Base-by-base conservation (phyloP, 1,140 invertebrate species). In the Andrena cerasifolii region DNA sequence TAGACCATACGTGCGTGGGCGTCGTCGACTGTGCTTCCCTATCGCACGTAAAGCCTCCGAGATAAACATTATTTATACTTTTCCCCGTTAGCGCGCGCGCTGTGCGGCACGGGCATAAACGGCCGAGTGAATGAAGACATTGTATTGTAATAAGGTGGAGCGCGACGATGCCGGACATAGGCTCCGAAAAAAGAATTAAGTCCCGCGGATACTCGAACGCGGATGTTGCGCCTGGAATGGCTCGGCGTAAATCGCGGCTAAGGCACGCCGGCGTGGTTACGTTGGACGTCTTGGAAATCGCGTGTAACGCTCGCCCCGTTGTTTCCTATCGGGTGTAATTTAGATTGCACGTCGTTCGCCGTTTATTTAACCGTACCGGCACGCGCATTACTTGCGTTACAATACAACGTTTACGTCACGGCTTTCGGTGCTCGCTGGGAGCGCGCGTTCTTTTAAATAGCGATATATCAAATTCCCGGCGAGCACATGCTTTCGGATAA, bases 31-130 rank as follows among this genome's bases (percentile, higher is more conserved):
- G 61, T 53, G 66, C 66, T 62, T 71, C 66, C 75, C 75, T 77
- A 71, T 77, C 75, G 75, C 75, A 77, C 75, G 75, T 77, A 77
- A 71, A 71, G 54, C 43, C n/a, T n/a, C 75, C 54, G 43, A 71
- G 75, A 77, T 70, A 77, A 71, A 77, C 56, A 31, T 77, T 77
- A 76, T 76, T 76, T 75, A 58, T 45, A 47, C 66, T 33, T 59
- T 76, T 45, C 33, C 6, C 14, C 12, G 3, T 49, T 12, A 16
- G 18, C 47, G 18, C 18, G 18, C 12, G 2, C n/a, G 5, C 47
- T 51, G n/a, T 33, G 7, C n/a, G 40, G 49, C 36, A 51, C 18
- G 73, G 5, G 70, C 31, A 51, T 63, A 33, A 67, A 21, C 62
- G 33, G 24, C 58, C 10, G 36, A 49, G 33, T 68, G 73, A 76